phyloP scores from a whole-genome alignment of 2,113 vertebrate genomes.

The Neolamprologus falcicula region DNA sequence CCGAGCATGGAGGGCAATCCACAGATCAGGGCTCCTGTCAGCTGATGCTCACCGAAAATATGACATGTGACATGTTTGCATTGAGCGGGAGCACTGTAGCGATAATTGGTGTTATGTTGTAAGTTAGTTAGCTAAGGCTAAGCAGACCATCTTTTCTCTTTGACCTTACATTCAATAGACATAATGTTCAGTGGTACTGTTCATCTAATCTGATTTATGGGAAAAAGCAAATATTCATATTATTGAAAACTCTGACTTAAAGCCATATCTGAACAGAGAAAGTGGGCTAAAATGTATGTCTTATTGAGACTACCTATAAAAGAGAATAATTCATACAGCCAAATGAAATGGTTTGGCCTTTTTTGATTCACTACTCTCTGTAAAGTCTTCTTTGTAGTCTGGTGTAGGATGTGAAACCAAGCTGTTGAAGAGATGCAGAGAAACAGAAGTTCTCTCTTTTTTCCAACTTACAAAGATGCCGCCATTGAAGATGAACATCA shows the following conservation, averaged over 20 bases:
- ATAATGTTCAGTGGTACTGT: neutral
- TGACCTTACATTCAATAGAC: neutral
- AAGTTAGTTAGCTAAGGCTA: neutral
- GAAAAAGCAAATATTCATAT: neutral
- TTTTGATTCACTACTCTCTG: neutral
- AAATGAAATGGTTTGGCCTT: neutral
- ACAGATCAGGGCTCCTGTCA: neutral
- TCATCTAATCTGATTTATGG: neutral
- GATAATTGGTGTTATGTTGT: neutral
- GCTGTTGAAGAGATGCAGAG: neutral
- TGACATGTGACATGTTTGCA: neutral
- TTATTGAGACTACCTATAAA: neutral
- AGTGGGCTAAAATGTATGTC: neutral
- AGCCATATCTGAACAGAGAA: neutral
- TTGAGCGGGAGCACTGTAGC: neutral
- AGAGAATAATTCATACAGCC: neutral
- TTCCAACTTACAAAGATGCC: slow-evolving; percentile 76
- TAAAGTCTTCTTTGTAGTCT: neutral
- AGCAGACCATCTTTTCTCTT: neutral
- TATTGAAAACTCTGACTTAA: neutral
- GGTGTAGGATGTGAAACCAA: neutral
- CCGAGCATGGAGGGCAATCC: neutral
- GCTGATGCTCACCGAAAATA: neutral
- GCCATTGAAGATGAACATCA: slow-evolving; percentile 80
- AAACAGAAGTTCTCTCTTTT: neutral